A percentile compares a stretch with the other conserved stretches of the same genome.
Evolutionary conservation across 1,140 invertebrate species (phyloP).

Genomic region (Brachionus asplanchnoidis): DNA sequence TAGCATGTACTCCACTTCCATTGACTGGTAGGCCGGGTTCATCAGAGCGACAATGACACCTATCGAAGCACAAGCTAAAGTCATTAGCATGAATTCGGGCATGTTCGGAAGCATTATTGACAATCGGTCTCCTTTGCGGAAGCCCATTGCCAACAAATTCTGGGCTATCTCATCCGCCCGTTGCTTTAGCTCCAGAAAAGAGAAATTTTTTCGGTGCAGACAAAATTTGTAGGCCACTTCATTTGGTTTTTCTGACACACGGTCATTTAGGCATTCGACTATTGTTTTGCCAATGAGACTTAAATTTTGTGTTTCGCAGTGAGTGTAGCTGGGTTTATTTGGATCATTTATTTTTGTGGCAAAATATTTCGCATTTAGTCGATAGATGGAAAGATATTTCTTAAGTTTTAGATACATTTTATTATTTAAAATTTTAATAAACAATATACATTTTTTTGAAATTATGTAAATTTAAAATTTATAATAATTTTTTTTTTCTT

Average conservation of each 20-base stretch:
- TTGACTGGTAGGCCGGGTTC: constrained; percentile 26
- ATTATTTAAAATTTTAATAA: background rate
- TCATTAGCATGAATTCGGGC: background rate
- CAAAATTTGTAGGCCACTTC: constrained; percentile 35
- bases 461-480: background rate
- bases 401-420: background rate
- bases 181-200: constrained; percentile 6
- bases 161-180: constrained; percentile 15
- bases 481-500: background rate
- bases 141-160: constrained; percentile 8
- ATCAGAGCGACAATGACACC: constrained; percentile 4
- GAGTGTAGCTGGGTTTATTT: background rate
- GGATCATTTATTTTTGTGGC: background rate
- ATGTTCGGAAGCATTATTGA: constrained; percentile 20
- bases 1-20: constrained; percentile 28
- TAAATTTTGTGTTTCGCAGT: background rate
- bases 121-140: constrained; percentile 16
- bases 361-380: background rate
- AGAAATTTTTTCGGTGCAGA: background rate
- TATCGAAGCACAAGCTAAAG: constrained; percentile 6
- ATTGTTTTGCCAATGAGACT: constrained; percentile 11
- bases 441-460: background rate
- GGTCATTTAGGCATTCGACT: background rate
- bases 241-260: background rate
- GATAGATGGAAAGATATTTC: background rate